Conservation (phyloP, 35 echinoderm and acorn worm genomes). For the Chiridota heheva region DNA sequence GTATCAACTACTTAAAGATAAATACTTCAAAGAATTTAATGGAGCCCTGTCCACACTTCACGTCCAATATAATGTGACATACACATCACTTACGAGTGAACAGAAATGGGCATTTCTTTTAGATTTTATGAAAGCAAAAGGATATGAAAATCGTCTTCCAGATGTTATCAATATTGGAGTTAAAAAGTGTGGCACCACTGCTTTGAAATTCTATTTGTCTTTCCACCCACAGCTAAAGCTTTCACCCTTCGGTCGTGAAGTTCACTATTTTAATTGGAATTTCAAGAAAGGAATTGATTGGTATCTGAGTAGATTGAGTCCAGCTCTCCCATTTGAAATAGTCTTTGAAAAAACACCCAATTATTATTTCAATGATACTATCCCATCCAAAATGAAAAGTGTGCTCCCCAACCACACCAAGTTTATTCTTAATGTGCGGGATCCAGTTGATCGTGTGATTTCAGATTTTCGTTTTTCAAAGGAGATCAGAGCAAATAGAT, state of each 20-base stretch:
- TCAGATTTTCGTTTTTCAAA: constrained; percentile 87
- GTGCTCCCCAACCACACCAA: constrained; percentile 59
- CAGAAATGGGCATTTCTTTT: not conserved
- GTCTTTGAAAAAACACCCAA: constrained; percentile 62
- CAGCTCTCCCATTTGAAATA: not conserved
- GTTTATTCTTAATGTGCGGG: constrained; percentile 81
- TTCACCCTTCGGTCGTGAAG: constrained; percentile 19
- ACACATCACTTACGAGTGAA: no score
- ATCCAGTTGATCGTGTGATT: constrained; percentile 65
- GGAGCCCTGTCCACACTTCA: no score
- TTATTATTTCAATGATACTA: constrained; percentile 46
- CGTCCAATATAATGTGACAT: no score
- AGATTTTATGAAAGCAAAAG: not conserved
- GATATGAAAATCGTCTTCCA: constrained; percentile 48
- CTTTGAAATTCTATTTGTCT: constrained; percentile 31
- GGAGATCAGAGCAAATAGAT: constrained; percentile 32
- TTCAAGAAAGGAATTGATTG: constrained; percentile 41
- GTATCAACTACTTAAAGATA: no score
- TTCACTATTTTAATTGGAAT: constrained; percentile 66
- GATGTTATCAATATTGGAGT: constrained; percentile 58
- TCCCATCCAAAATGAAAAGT: constrained; percentile 38
- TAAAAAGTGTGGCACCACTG: constrained; percentile 63
- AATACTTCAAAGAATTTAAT: no score
- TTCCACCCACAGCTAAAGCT: constrained; percentile 46
- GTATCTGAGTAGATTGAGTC: constrained; percentile 42